Evolutionary conservation across 2,888 invertebrate species (phyloP).

Genomic region (Escarpia spicata): DNA sequence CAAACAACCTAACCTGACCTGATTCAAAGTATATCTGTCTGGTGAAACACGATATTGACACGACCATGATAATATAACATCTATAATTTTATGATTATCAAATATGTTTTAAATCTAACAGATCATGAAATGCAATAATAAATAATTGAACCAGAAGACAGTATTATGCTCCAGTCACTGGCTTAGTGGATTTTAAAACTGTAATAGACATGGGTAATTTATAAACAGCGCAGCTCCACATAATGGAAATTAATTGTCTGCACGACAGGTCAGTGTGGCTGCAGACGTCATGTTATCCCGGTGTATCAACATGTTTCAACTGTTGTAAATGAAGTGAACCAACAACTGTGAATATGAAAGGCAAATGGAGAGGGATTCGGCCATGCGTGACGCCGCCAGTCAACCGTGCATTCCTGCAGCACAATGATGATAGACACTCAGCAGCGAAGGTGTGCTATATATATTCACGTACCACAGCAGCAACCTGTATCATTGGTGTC

Average conservation of each 20-base stretch:
- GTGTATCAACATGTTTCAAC: constrained; percentile 5
- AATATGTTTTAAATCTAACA: neutral
- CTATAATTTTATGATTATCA: too few relatives aligned
- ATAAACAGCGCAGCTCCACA: neutral
- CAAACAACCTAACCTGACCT: too few relatives aligned
- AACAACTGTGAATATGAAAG: neutral
- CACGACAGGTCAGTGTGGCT: neutral
- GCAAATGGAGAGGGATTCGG: neutral
- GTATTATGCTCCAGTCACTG: too few relatives aligned
- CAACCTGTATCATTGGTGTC: neutral
- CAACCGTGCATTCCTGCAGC: neutral
- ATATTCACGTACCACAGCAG: neutral
- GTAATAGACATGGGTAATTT: too few relatives aligned
- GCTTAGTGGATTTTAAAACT: too few relatives aligned
- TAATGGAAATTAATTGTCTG: neutral
- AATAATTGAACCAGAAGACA: neutral
- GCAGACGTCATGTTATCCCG: neutral
- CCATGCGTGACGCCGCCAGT: neutral
- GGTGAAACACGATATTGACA: too few relatives aligned
- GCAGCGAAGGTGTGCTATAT: constrained; percentile 13
- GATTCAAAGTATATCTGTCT: too few relatives aligned
- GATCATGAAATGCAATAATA: neutral
- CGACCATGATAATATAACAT: too few relatives aligned
- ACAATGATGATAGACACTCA: neutral
- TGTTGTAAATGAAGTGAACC: neutral